These are phyloP conservation scores for Paramacrobiotus metropolitanus DNA, from an alignment of 1,140 invertebrate species.

Conservation along the genomic window DNA sequence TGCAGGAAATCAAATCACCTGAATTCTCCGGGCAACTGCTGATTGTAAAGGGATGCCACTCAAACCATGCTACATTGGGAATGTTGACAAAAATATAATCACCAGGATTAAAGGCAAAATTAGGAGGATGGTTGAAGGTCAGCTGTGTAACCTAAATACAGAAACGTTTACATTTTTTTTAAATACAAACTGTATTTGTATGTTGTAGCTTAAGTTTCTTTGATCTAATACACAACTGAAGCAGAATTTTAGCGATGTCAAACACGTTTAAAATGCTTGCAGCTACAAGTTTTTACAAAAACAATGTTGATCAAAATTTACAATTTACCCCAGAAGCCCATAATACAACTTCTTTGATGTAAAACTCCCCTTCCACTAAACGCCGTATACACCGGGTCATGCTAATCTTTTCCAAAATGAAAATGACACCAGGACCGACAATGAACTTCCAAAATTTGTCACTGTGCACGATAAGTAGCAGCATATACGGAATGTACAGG, in stretches of 20 bases:
- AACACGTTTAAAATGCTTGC: no score
- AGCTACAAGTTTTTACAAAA: slow-evolving; percentile 2
- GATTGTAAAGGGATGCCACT: slow-evolving; percentile 94
- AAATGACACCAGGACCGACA: slow-evolving; percentile 50
- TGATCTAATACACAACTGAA: no score
- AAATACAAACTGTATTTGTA: no score
- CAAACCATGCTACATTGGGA: slow-evolving; percentile 66
- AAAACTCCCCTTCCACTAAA: slow-evolving; percentile 22
- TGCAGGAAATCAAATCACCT: slow-evolving; percentile 30
- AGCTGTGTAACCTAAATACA: slow-evolving; percentile 22
- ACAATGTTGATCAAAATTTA: slow-evolving; percentile 19
- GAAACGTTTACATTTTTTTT: no score
- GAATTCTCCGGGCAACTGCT: slow-evolving; percentile 80
- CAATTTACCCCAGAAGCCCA: slow-evolving; percentile 59
- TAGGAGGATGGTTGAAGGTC: slow-evolving; percentile 51
- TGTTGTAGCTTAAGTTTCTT: no score
- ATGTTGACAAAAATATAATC: slow-evolving; percentile 87
- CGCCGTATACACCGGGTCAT: neutral
- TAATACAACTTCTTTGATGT: slow-evolving; percentile 52
- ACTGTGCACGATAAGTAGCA: slow-evolving; percentile 57
- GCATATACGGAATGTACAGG: slow-evolving; percentile 67
- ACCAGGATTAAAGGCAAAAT: slow-evolving; percentile 69
- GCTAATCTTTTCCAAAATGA: slow-evolving; percentile 43
- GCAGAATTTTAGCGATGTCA: no score
- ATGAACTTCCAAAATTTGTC: slow-evolving; percentile 94